Percentiles rank a stretch among this genome's conserved stretches.
These are phyloP conservation scores for Pocillopora verrucosa DNA, from an alignment of 64 coral and sea anemone genomes.

Conservation along the genomic window DNA sequence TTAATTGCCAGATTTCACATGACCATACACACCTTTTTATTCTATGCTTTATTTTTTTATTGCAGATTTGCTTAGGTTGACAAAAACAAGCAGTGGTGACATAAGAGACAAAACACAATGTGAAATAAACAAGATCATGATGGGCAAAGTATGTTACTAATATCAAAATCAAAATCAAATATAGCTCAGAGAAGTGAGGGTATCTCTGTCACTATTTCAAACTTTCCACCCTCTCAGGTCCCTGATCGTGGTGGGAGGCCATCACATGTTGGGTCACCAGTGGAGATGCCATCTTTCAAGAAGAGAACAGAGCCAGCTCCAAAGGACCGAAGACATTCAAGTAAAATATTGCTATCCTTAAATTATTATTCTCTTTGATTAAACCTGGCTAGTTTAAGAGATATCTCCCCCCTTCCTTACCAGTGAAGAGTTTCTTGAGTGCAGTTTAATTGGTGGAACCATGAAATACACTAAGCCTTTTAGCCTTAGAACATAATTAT, in stretches of 20 bases:
- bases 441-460: too few species aligned
- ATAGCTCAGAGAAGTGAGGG: not conserved
- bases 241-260: conserved; percentile 89
- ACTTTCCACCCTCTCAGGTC: conserved; percentile 29
- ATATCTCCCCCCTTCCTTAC: too few species aligned
- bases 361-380: not conserved
- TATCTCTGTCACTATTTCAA: not conserved
- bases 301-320: conserved; percentile 77
- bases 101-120: conserved; percentile 86
- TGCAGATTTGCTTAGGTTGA: conserved; percentile 79
- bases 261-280: conserved; percentile 56
- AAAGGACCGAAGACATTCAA: conserved; percentile 70
- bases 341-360: conserved; percentile 4
- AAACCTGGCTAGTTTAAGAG: not conserved
- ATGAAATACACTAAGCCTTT: too few species aligned
- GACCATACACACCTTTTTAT: not conserved
- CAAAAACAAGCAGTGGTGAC: conserved; percentile 81
- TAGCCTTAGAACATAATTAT: too few species aligned
- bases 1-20: not conserved
- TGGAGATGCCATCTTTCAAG: conserved; percentile 94
- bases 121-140: conserved; percentile 92
- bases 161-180: not conserved
- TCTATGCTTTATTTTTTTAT: not conserved
- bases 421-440: too few species aligned
- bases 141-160: conserved; percentile 74